These are phyloP conservation scores for Latrodectus geometricus DNA, from an alignment of 1,140 invertebrate species.

Conservation along the genomic window DNA sequence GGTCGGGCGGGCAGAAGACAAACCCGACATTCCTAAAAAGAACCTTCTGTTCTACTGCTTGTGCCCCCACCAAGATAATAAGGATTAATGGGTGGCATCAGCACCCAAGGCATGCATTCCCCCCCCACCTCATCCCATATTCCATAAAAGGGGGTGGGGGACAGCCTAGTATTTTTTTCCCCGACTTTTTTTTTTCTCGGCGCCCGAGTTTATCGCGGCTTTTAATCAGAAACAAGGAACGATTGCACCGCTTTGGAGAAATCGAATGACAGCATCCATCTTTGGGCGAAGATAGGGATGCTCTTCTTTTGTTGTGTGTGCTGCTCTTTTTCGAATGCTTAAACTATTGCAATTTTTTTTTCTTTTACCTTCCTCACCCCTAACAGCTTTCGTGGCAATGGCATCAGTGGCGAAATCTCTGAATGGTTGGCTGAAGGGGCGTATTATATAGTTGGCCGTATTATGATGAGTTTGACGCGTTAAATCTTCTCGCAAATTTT, in stretches of 20 bases:
- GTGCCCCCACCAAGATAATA: conserved; percentile 44
- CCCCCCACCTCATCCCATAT: neutral
- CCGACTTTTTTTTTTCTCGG: neutral
- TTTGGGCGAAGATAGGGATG: conserved; percentile 28
- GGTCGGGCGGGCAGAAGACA: conserved; percentile 7
- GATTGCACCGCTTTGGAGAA: conserved; percentile 4
- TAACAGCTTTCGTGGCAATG: neutral
- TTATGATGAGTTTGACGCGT: too few relatives aligned
- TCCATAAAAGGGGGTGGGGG: neutral
- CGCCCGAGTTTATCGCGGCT: conserved; percentile 50
- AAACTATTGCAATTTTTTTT: neutral
- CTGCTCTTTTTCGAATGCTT: neutral
- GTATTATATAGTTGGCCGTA: too few relatives aligned
- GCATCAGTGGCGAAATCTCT: conserved; percentile 2
- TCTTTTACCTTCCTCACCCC: neutral
- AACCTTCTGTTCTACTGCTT: neutral
- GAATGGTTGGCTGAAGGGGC: neutral
- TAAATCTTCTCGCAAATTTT: neutral
- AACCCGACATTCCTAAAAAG: conserved; percentile 32
- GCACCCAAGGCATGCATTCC: conserved; percentile 53
- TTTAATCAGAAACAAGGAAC: conserved; percentile 55
- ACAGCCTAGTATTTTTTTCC: neutral
- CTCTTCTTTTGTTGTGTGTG: neutral
- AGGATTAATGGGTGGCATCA: conserved; percentile 59
- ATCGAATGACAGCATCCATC: conserved; percentile 50